phyloP scores from a whole-genome alignment of 2,113 vertebrate species.

The Sinosuthora webbiana region DNA sequence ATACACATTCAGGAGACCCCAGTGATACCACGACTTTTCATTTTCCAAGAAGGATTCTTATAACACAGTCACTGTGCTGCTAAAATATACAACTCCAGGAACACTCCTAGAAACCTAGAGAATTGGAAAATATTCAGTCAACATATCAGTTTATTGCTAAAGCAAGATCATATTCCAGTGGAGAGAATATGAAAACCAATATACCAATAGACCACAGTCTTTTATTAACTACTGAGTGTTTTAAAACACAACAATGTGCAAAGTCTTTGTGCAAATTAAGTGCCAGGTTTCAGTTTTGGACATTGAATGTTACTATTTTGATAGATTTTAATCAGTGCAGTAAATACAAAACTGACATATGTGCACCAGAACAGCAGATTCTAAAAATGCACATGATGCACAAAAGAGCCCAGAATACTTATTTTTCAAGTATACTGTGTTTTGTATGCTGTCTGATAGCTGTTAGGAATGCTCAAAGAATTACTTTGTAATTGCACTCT shows the following conservation, averaged over 20 bases:
- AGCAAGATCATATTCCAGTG: background rate
- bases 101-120: background rate
- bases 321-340: background rate
- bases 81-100: background rate
- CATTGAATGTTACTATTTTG: background rate
- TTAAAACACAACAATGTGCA: conserved; percentile 5
- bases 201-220: background rate
- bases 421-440: background rate
- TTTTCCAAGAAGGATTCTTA: background rate
- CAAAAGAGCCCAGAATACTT: background rate
- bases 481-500: conserved; percentile 21
- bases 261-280: background rate
- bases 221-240: conserved; percentile 36
- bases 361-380: background rate
- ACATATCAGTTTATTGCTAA: background rate
- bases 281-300: background rate
- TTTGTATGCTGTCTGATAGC: background rate
- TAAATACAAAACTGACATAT: background rate
- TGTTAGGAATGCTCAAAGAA: background rate
- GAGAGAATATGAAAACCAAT: conserved; percentile 21
- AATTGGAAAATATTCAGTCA: background rate
- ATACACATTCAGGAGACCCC: background rate
- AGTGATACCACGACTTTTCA: background rate
- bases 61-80: background rate
- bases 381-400: background rate